Evolutionary conservation across 2,113 vertebrate genomes (phyloP), one percentile per base, ranked within the genome.

Genomic region (Hiodon tergisus): DNA sequence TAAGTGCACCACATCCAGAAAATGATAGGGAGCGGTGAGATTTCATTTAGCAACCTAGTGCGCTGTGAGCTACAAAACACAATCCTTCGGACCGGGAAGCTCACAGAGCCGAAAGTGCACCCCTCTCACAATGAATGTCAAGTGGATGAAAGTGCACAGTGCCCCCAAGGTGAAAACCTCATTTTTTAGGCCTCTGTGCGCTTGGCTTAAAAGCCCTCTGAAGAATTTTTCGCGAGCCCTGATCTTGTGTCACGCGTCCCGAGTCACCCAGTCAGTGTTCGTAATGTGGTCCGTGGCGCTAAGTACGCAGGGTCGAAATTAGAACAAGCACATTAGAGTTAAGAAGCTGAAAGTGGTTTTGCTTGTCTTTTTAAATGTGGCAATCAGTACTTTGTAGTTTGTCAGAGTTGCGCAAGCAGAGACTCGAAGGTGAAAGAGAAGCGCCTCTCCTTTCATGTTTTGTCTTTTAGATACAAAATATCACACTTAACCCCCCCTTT

Each of bases 281-380:
- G 5, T 6, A 31, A 46, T 13, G 60, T 13, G 51, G 16, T 65
- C 54, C 47, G 5, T 16, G 53, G 52, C 53, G 6, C 53, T 54
- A 31, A 57, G 50, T 57, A 53, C 5, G 6, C 65, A 17, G 54
- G 54, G 46, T 60, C 46, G 57, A 66, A 7, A 6, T 57, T 46
- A 57, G 8, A 65, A 54, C 46, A 10, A 57, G 8, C 46, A 9
- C 53, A 58, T 54, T 7, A 53, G 51, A 69, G 14, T 67, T 57
- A 60, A 9, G 54, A 57, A 17, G 65, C 47, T 7, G 63, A 66
- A 11, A 51, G 63, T 48, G 62, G 17, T 10, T 3, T 17, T 75
- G 80, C 83, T 86, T 86, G 84, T 86, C 83, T 82, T 80, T 66
- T 11, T 54, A 48, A 60, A 79, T 67, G 77, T 76, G 57, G 65